phyloP scores from a whole-genome alignment of 2,113 vertebrate genomes.

The Mus pahari region DNA sequence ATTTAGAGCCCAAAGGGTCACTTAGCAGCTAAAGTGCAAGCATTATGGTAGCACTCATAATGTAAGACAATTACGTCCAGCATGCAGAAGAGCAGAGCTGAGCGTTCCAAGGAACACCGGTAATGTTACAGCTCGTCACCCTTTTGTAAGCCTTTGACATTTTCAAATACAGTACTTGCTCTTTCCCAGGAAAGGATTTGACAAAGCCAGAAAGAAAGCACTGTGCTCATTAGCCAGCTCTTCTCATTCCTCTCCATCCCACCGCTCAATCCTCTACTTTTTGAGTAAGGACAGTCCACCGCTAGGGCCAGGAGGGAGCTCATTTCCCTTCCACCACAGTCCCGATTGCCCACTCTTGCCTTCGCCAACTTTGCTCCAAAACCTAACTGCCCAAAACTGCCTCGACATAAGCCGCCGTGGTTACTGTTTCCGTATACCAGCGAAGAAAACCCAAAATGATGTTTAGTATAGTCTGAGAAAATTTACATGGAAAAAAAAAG shows the following conservation, averaged over 20 bases:
- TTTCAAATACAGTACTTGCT: constrained; percentile 76
- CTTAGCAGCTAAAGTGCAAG: constrained; percentile 82
- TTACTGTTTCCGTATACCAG: background rate
- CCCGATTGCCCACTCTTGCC: background rate
- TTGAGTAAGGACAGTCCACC: constrained; percentile 26
- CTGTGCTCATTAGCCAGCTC: background rate
- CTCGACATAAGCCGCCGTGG: background rate
- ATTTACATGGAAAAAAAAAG: background rate
- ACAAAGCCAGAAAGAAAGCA: constrained; percentile 6
- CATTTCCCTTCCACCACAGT: background rate
- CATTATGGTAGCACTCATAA: constrained; percentile 68
- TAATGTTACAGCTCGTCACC: constrained; percentile 56
- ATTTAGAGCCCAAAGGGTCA: constrained; percentile 81
- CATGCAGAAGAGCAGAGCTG: constrained; percentile 64
- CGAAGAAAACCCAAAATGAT: constrained; percentile 8
- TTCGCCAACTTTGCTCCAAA: background rate
- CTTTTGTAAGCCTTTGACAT: constrained; percentile 65
- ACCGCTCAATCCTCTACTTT: constrained; percentile 32
- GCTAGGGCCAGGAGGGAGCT: constrained; percentile 15
- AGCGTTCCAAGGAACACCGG: constrained; percentile 71
- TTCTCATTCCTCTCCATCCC: constrained; percentile 61
- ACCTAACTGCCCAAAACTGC: background rate
- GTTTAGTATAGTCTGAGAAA: background rate
- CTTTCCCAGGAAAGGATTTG: constrained; percentile 56
- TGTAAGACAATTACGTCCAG: constrained; percentile 73